Evolutionary conservation across 2,113 vertebrate species (phyloP), one percentile per base, ranked within the genome.

Genomic region (Amphiprion percula): DNA sequence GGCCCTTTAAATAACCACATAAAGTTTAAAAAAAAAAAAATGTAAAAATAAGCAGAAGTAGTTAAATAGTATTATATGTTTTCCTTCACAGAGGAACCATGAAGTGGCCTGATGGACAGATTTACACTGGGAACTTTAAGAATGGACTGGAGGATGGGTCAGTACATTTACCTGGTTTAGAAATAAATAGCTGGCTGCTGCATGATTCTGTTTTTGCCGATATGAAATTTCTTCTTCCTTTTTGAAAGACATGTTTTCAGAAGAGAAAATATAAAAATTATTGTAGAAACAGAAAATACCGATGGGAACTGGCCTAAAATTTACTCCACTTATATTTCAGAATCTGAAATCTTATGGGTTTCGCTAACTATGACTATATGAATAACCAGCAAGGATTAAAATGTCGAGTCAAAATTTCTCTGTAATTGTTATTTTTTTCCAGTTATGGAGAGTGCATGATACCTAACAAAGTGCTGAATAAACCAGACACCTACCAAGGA

Each of bases 101-200:
- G 80, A 98, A 95, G 77, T 99, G 98, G 98, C 92, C 95, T 4
- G 96, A 99, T 93, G 97, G 97, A 75, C 95, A 95, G 74, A 93
- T 92, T 33, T 99, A 99, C 93, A 95, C 91, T 1, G 98, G 98
- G 28, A 97, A 95, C 84, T 99, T 99, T 84, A 96, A 96, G 79
- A 95, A 96, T 50, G 98, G 97, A 66, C 78, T 97, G 84, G 97
- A 99, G 87, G 96, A 99, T 77, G 98, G 98, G 98, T 99, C 30
- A 82, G 92, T 90, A 64, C 60, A 19, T 62, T 14, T 44, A 39
- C 12, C 3, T 17, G 12, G 4, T 26, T 53, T 10, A 50, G 33
- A 15, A 33, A 8, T 37, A 23, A n/a, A 26, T 30, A 62, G n/a
- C 28, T 63, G 10, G 15, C 53, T 69, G 26, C 56, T 23, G 37